Percentiles rank a stretch among this genome's conserved stretches.
phyloP scores from a whole-genome alignment of 2,113 vertebrate genomes.

The Sturnus vulgaris region DNA sequence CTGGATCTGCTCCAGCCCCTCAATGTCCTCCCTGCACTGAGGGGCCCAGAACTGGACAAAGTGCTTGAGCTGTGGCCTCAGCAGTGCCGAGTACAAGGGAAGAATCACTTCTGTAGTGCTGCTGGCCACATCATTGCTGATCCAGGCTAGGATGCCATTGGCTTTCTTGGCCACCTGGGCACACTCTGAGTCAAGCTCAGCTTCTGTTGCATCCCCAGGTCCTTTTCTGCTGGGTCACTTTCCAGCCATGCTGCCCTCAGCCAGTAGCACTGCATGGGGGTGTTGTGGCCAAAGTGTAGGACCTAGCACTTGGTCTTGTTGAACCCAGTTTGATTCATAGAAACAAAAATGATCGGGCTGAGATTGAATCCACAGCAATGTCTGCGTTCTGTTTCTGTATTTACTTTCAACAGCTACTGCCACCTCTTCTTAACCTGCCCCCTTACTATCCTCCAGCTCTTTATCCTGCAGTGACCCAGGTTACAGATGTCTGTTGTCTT shows the following conservation, averaged over 20 bases:
- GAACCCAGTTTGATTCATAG: background rate
- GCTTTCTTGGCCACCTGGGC: background rate
- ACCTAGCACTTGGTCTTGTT: background rate
- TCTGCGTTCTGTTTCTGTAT: background rate
- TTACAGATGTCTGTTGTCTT: background rate
- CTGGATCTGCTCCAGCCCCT: background rate
- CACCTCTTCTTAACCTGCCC: background rate
- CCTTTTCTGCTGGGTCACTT: background rate
- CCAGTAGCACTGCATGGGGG: fast-evolving
- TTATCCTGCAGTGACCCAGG: background rate
- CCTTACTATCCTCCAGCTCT: background rate
- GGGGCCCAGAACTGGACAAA: background rate
- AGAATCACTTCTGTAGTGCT: background rate
- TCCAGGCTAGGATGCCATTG: background rate
- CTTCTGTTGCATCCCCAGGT: background rate
- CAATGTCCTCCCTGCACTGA: background rate
- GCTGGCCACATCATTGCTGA: background rate
- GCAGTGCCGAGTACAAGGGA: background rate
- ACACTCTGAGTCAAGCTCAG: background rate
- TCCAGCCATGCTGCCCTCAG: background rate
- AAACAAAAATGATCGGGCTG: background rate
- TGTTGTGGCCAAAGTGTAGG: too few species aligned
- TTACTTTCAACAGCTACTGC: background rate
- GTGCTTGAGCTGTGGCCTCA: background rate
- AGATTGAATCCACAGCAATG: background rate